These are phyloP conservation scores for Burhinus oedicnemus DNA, from an alignment of 2,113 vertebrate genomes.

Conservation along the genomic window DNA sequence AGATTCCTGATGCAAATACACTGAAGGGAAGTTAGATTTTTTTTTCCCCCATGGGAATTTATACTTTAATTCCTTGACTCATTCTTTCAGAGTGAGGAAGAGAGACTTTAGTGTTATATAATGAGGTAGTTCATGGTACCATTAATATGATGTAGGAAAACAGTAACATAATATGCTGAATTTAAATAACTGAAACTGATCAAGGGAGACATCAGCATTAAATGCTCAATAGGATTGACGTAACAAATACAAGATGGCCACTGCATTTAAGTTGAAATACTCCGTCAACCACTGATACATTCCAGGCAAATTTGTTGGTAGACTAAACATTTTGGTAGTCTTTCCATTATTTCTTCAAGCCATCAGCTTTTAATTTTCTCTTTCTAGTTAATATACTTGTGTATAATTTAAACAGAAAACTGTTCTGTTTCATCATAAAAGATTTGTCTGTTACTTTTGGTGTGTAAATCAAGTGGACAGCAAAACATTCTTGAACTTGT, in stretches of 20 bases:
- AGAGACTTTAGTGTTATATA: conserved; percentile 60
- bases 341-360: conserved; percentile 76
- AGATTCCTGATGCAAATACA: conserved; percentile 31
- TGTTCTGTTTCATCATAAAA: conserved; percentile 84
- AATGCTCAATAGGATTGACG: conserved; percentile 50
- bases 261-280: conserved; percentile 37
- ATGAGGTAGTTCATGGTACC: conserved; percentile 71
- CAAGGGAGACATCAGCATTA: conserved; percentile 66
- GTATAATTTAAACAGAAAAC: conserved; percentile 83
- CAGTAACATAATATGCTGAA: conserved; percentile 66
- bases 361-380: conserved; percentile 79
- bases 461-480: conserved; percentile 82
- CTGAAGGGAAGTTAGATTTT: conserved; percentile 38
- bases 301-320: conserved; percentile 74
- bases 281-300: conserved; percentile 59
- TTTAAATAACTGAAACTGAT: conserved; percentile 72
- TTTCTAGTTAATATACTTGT: conserved; percentile 82
- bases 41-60: background rate
- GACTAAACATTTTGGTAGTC: conserved; percentile 75
- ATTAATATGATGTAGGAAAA: conserved; percentile 72
- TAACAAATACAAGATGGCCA: conserved; percentile 74
- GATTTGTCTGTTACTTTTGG: conserved; percentile 78
- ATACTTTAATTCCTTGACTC: conserved; percentile 28
- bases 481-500: conserved; percentile 83
- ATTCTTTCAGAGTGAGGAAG: conserved; percentile 36